Base-by-base conservation (phyloP, 2,113 vertebrate species). In the Odobenus rosmarus region DNA sequence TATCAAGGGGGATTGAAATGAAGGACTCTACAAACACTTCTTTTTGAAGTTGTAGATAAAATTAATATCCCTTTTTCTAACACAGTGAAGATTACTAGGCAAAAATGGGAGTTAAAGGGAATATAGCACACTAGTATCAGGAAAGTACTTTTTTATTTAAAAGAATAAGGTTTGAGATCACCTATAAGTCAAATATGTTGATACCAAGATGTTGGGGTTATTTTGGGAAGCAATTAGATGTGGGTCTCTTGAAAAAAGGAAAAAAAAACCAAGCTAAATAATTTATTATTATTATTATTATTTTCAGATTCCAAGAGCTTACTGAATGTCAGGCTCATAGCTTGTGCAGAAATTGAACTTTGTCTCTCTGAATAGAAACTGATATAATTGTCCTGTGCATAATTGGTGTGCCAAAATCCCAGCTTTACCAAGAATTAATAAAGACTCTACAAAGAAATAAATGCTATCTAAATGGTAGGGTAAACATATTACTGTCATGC, bases 191-290 rank as follows among this genome's bases (percentile, higher is more conserved):
- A 97, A 67, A 89, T 90, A 39, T 89, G 9, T 53, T 88, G 15
- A 19, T 97, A 36, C 15, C 62, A 96, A 97, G 42, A 81, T 21
- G 71, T 4, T 76, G 33, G 31, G 4, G 10, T 72, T 8, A 89
- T 96, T 97, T 84, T 76, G 91, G 15, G 13, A 93, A 97, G 46
- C 36, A 98, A 62, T 31, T 51, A 93, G 88, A 87, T 8, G 1
- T 93, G 77, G 1, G 0, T 95, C 0, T 96, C 18, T 61, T 67
- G n/a, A 95, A 88, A 77, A 90, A 95, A 95, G 5, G 12, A n/a
- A 64, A 90, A 9, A 89, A 67, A 13, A 81, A 55, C 82, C 36
- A 88, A 93, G 95, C 31, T 39, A 81, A 84, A 53, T 77, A 6
- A n/a, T 72, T 46, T 61, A 51, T 71, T 39, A 59, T 91, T 83